Conservation (phyloP, 2,888 invertebrate species). For the Aleiodes testaceus region DNA sequence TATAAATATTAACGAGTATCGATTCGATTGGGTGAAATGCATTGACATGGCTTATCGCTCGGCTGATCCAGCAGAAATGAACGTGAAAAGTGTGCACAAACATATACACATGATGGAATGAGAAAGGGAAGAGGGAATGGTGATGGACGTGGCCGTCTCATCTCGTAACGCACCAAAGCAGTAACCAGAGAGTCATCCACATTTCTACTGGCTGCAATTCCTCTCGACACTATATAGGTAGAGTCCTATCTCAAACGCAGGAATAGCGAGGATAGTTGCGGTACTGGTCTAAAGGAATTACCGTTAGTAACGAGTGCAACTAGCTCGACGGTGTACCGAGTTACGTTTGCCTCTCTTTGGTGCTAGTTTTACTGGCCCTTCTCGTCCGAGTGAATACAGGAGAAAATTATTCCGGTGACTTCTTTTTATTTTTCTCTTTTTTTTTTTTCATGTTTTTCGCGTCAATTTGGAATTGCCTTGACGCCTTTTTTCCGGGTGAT, state of each 20-base stretch:
- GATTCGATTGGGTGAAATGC: slow-evolving; percentile 39
- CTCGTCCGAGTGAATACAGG: neutral
- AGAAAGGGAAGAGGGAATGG: slow-evolving; percentile 38
- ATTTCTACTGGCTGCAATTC: slow-evolving; percentile 32
- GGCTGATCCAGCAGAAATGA: slow-evolving; percentile 26
- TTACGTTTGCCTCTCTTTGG: slow-evolving; percentile 48
- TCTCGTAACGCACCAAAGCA: slow-evolving; percentile 37
- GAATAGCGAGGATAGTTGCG: slow-evolving; percentile 61
- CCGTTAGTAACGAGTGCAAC: slow-evolving; percentile 69
- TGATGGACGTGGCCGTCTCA: slow-evolving; percentile 52
- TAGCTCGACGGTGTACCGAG: slow-evolving; percentile 57
- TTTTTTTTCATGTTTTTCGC: no score
- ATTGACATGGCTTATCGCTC: slow-evolving; percentile 56
- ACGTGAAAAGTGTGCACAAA: slow-evolving; percentile 10
- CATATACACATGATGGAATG: slow-evolving; percentile 8
- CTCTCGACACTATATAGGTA: slow-evolving; percentile 13
- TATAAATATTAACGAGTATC: slow-evolving; percentile 41
- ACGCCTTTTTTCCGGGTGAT: neutral
- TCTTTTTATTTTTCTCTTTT: neutral
- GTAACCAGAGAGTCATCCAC: slow-evolving; percentile 4
- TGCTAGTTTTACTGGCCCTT: slow-evolving; percentile 6
- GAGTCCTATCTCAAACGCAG: neutral
- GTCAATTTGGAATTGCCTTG: neutral
- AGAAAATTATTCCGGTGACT: neutral
- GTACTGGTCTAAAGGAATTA: slow-evolving; percentile 71